Evolutionary conservation across 2,888 invertebrate species (phyloP).

Genomic region (Diadegma fenestrale): DNA sequence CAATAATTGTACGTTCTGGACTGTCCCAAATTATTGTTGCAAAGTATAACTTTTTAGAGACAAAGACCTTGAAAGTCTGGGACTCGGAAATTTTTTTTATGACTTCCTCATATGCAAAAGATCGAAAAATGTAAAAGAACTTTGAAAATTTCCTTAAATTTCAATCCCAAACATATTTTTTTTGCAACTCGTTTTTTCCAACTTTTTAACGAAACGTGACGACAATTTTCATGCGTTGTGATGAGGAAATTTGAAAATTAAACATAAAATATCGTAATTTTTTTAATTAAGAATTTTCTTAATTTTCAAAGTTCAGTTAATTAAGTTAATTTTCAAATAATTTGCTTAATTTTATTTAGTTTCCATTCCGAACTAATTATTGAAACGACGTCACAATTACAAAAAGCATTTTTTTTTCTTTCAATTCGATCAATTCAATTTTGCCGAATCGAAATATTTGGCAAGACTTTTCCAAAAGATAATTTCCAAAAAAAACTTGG

Average conservation of each 20-base stretch:
- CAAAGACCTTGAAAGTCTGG: not conserved
- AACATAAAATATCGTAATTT: too few relatives aligned
- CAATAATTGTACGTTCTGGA: not conserved
- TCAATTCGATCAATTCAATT: not conserved
- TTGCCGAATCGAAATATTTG: not conserved
- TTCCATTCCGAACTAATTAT: not conserved
- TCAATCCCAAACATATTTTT: too few relatives aligned
- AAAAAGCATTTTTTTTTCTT: not conserved
- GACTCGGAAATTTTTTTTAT: not conserved
- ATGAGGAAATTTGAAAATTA: too few relatives aligned
- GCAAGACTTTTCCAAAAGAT: not conserved
- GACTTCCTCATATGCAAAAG: not conserved
- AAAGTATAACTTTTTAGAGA: not conserved
- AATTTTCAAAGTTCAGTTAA: too few relatives aligned
- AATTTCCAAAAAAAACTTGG: not conserved
- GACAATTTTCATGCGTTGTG: too few relatives aligned
- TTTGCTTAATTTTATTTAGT: too few relatives aligned
- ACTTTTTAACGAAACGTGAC: too few relatives aligned
- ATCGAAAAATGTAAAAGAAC: not conserved
- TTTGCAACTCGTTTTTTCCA: too few relatives aligned
- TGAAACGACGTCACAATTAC: not conserved
- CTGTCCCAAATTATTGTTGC: not conserved
- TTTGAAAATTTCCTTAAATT: not conserved
- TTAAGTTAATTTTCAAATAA: too few relatives aligned
- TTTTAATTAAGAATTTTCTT: too few relatives aligned